Base-by-base conservation (phyloP, 1,140 invertebrate species). In the Eupristina koningsbergeri region DNA sequence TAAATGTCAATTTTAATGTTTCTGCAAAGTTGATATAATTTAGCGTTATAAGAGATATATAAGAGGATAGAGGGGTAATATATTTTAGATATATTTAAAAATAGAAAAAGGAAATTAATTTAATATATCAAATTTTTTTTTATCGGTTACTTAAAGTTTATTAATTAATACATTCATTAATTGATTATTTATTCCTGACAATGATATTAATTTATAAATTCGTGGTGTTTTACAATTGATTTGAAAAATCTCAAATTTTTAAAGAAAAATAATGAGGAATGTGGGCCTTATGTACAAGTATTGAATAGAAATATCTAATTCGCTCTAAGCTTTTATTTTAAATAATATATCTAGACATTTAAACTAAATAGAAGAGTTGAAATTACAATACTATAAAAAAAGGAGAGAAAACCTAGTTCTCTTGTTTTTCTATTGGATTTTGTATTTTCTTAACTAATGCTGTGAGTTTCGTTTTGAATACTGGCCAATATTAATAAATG, bases 341-440 rank as follows among this genome's bases (percentile, higher is more conserved):
- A 19, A 11, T 9, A 26, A 31, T 76, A 31, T 76, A 76, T 58
- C 74, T 76, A 76, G 74, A 58, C 74, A 58, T 58, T 58, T 50
- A 22, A 31, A 58, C 47, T 29, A 31, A 58, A 76, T 50, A 58
- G 58, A 34, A 34, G 74, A 76, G 31, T 36, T 31, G 11, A 58
- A 76, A 76, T 76, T 76, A 50, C 74, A 36, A 53, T 29, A 8
- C 29, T n/a, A 29, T 3, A 29, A 31, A 53, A 47, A 3, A 58
- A 36, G 74, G 31, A 22, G 50, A 58, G 50, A 76, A 50, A 36
- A 50, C 36, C 31, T 13, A 19, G 53, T 13, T 5, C 13, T 58
- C 22, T 58, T 22, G 9, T 26, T n/a, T n/a, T n/a, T n/a, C n/a
- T 19, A 58, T 19, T 22, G 53, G 53, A 58, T 26, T 58, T 3